Conservation (phyloP, 2,888 invertebrate genomes). For the Chrysopilus asiliformis region DNA sequence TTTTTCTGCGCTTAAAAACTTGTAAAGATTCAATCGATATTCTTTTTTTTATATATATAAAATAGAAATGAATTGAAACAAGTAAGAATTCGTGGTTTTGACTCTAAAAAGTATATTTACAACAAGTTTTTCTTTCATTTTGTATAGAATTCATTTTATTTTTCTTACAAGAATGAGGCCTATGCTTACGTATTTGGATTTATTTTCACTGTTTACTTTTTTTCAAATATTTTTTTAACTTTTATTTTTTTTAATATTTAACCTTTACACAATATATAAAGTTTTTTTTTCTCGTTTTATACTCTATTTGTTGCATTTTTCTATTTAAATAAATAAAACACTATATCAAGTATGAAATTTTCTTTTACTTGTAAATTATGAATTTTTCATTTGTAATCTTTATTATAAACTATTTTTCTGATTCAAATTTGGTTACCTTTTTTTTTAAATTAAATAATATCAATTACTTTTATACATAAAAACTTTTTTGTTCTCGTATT, state of each 20-base stretch:
- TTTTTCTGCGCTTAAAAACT: too few relatives aligned
- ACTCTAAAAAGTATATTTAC: conserved; percentile 36
- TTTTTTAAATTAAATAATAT: conserved; percentile 4
- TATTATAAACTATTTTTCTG: conserved; percentile 2
- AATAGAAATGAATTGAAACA: too few relatives aligned
- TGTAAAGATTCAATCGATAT: too few relatives aligned
- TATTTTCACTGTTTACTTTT: conserved; percentile 16
- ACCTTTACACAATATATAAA: conserved; percentile 8
- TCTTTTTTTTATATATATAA: too few relatives aligned
- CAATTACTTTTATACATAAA: conserved; percentile 3
- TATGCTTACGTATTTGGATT: conserved; percentile 36
- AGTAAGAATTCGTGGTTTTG: too few relatives aligned
- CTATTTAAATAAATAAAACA: too few relatives aligned
- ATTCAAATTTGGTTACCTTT: too few relatives aligned
- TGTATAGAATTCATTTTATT: conserved; percentile 14
- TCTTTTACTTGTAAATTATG: conserved; percentile 6
- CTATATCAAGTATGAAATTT: too few relatives aligned
- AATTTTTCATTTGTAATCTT: conserved; percentile 4
- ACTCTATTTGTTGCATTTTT: background rate
- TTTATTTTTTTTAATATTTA: conserved; percentile 7
- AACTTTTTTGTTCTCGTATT: conserved; percentile 1
- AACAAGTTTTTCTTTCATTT: conserved; percentile 26
- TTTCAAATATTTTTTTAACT: conserved; percentile 10
- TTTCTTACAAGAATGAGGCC: conserved; percentile 36
- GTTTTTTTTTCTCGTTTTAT: conserved; percentile 2